phyloP scores from a whole-genome alignment of 2,113 vertebrate species.

The Danionella cerebrum region DNA sequence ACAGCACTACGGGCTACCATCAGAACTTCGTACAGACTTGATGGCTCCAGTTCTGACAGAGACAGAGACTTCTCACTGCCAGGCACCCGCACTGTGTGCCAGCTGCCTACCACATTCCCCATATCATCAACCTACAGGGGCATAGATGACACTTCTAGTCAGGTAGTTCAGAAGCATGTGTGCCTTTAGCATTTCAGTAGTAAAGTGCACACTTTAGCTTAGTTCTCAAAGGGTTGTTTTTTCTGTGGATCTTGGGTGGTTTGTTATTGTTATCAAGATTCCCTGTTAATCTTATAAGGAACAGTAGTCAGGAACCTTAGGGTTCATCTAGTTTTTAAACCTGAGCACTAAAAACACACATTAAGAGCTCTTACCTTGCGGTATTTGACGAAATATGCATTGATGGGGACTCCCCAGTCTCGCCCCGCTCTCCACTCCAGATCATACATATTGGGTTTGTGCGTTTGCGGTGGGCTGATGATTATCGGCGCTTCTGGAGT shows the following conservation, averaged over 20 bases:
- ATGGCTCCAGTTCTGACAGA: slow-evolving; percentile 82
- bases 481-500: slow-evolving; percentile 92
- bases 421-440: slow-evolving; percentile 84
- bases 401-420: slow-evolving; percentile 79
- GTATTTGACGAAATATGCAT: slow-evolving; percentile 91
- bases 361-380: slow-evolving; percentile 73
- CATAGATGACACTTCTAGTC: background rate
- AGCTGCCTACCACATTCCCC: slow-evolving; percentile 61
- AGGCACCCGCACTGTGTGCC: slow-evolving; percentile 88
- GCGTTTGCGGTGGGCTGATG: slow-evolving; percentile 86
- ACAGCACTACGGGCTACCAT: slow-evolving; percentile 88
- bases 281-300: no score
- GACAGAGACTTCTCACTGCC: slow-evolving; percentile 87
- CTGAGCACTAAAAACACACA: background rate
- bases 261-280: no score
- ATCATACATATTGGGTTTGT: slow-evolving; percentile 75
- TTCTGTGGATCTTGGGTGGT: no score
- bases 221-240: no score
- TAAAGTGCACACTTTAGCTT: no score
- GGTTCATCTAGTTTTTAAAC: no score
- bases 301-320: no score
- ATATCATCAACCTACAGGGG: slow-evolving; percentile 76
- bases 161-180: slow-evolving; percentile 1
- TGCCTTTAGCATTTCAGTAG: no score
- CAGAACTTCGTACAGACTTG: slow-evolving; percentile 91